Base-by-base conservation (phyloP, 2,888 invertebrate genomes). In the Drosophila ustulata region DNA sequence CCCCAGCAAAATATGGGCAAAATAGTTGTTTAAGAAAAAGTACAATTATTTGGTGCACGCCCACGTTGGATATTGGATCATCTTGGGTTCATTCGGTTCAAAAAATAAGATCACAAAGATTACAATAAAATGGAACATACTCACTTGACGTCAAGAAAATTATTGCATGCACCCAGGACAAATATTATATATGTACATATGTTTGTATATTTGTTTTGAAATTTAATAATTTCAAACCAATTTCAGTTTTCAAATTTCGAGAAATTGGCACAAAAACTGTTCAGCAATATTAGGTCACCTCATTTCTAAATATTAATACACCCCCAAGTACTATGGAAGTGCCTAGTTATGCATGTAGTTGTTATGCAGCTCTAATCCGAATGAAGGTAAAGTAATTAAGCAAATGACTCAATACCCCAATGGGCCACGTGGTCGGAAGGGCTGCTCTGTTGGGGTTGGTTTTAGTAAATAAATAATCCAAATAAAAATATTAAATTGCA, bases 331-430 rank as follows among this genome's bases (percentile, higher is more conserved):
- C 6, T 41, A 41, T 7, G 7, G 5, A 13, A 8, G 28, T 18
- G 18, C 47, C 26, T 18, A 13, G 49, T 23, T 46, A 9, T 43
- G 7, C 4, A n/a, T 28, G 18, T 41, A 34, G 26, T 9, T 25
- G 58, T 43, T 11, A n/a, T 39, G 11, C 37, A 8, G 9, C 6
- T 47, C 43, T 13, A 43, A 55, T 46, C 25, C 57, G 18, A 59
- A 32, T 45, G 39, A 45, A 45, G 53, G 39, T 58, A 63, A 66
- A 77, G 51, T 56, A 77, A 77, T 77, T 75, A 77, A 58, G 65
- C 59, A 71, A 78, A 64, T 77, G 75, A 61, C 23, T 25, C 34
- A 26, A 41, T 25, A n/a, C 18, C 45, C 26, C 11, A 23, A 23
- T 18, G 57, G 32, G 18, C 34, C 52, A 66, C 53, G 49, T 51